Base-by-base conservation (phyloP, 2,113 vertebrate species). In the Ochotona princeps region DNA sequence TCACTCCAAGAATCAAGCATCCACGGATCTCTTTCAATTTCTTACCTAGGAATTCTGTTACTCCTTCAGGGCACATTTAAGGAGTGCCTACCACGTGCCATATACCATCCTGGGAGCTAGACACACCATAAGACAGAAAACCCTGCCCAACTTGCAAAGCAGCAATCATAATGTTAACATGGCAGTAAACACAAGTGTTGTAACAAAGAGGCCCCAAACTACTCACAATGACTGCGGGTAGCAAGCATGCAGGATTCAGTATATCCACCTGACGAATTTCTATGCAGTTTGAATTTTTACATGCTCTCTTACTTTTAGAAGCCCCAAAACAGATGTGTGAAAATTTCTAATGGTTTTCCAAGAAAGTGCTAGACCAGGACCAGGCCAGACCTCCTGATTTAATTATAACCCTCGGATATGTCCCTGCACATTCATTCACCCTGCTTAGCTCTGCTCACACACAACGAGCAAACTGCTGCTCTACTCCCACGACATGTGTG, bases 231-330 rank as follows among this genome's bases (percentile, higher is more conserved):
- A 63, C 65, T 63, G 23, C 44, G 57, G 17, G 44, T 70, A n/a
- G 15, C 10, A 89, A 70, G 47, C 26, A 2, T 44, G 30, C 88
- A 10, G 73, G 20, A 83, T 28, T 69, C 54, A 60, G 23, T 60
- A 82, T 90, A 93, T 88, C 66, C 83, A 79, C 18, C n/a, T 84
- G 75, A 74, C 0, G 5, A 83, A 35, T 86, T 74, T 94, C 30
- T 85, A 44, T 38, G 70, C 63, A 73, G 15, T 57, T 90, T 66
- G 63, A 78, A 14, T 51, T 51, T 94, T 74, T 74, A 79, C 47
- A 70, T 28, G 32, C 21, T 84, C 3, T 73, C 49, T 67, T 89
- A 65, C 49, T 91, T 91, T 69, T 65, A 12, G 70, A 93, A 93
- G 25, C 5, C 25, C 60, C 60, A 25, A 85, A 82, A 38, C 38